A percentile compares a stretch with the other conserved stretches of the same genome.
These are phyloP conservation scores for Gallinago nigripennis DNA, from an alignment of 2,797 vertebrate species.

Conservation along the genomic window DNA sequence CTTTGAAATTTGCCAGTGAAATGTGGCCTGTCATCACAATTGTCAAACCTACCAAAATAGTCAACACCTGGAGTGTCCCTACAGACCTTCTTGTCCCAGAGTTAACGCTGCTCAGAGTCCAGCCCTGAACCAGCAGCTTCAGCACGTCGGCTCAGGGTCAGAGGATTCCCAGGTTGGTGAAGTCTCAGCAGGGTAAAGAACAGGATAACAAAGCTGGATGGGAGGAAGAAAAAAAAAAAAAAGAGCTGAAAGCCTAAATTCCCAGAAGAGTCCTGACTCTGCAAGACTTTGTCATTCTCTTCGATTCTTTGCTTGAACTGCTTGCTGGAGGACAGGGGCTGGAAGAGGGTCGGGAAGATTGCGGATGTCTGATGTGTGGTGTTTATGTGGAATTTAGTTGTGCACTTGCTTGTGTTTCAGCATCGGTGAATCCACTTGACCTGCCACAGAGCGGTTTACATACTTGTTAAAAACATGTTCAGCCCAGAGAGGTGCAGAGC, in stretches of 20 bases:
- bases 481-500: neutral
- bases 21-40: neutral
- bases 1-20: neutral
- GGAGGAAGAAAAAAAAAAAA: neutral
- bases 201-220: neutral
- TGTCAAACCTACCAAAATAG: neutral
- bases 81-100: neutral
- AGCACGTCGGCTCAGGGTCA: rapidly evolving
- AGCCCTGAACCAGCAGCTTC: neutral
- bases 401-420: neutral
- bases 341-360: neutral
- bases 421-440: neutral
- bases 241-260: neutral
- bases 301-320: neutral
- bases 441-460: neutral
- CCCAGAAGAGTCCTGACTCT: neutral
- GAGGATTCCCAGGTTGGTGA: neutral
- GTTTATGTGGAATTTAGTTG: neutral
- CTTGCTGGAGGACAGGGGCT: neutral
- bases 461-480: neutral
- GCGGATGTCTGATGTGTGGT: neutral
- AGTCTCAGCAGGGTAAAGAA: neutral
- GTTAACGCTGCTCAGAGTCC: neutral
- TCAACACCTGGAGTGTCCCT: neutral
- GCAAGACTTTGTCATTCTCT: neutral